phyloP scores from a whole-genome alignment of 64 coral and sea anemone species.

The Actinia tenebrosa region DNA sequence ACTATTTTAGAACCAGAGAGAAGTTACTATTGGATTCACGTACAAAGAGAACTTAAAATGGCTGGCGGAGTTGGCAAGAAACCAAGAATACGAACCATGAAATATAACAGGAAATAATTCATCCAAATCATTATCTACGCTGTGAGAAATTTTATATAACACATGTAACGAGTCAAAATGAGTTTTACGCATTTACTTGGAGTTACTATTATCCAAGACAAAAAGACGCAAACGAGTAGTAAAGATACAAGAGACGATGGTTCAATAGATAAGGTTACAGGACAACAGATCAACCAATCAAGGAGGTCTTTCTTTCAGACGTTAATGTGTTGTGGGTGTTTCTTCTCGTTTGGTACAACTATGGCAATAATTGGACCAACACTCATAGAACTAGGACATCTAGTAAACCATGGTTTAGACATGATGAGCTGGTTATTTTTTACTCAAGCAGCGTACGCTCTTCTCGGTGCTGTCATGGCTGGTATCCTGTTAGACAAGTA shows the following conservation, averaged over 20 bases:
- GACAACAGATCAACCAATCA: conserved; percentile 17
- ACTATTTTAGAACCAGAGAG: not conserved
- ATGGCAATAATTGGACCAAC: conserved; percentile 89
- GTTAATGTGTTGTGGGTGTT: conserved; percentile 75
- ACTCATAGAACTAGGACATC: conserved; percentile 67
- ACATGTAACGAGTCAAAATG: conserved; percentile 17
- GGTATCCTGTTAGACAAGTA: conserved; percentile 89
- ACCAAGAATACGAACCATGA: not conserved
- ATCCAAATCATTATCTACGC: no score
- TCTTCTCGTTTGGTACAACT: conserved; percentile 89
- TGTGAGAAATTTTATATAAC: not conserved
- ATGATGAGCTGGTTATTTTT: conserved; percentile 95
- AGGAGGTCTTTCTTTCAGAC: conserved; percentile 45
- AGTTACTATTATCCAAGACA: conserved; percentile 69
- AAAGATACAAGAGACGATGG: not conserved
- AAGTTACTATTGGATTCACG: not conserved
- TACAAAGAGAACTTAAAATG: not conserved
- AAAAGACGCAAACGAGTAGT: not conserved
- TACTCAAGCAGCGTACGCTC: conserved; percentile 77
- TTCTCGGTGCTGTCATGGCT: conserved; percentile 75
- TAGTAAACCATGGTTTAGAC: conserved; percentile 73
- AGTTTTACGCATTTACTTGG: conserved; percentile 81
- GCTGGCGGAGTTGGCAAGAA: not conserved
- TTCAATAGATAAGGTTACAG: conserved; percentile 13
- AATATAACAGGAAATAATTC: conserved; percentile 1